A percentile compares a stretch with the other conserved stretches of the same genome.
Evolutionary conservation across 2,797 vertebrate genomes (phyloP).

Genomic region (Malacoraja senta): DNA sequence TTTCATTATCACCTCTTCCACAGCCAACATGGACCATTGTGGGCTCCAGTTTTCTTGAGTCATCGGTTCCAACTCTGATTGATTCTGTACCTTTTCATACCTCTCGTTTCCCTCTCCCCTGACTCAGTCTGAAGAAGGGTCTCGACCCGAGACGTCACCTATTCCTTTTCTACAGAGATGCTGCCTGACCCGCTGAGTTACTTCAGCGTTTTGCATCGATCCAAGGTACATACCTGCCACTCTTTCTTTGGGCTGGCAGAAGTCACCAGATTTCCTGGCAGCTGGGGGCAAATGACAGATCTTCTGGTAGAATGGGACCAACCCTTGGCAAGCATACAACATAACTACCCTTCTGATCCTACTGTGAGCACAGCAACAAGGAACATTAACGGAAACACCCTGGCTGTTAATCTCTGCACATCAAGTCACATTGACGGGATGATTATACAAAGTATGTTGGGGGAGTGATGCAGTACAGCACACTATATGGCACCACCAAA

Average conservation of each 20-base stretch:
- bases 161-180: too few species aligned
- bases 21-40: too few species aligned
- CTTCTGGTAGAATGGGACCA: too few species aligned
- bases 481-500: background rate
- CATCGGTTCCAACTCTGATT: too few species aligned
- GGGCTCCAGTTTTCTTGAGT: too few species aligned
- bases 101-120: too few species aligned
- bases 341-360: background rate
- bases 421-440: background rate
- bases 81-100: too few species aligned
- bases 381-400: background rate
- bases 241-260: background rate
- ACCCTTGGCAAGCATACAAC: background rate
- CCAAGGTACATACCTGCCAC: background rate
- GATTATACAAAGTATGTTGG: background rate
- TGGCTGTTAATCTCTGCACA: background rate
- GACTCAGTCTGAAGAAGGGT: too few species aligned
- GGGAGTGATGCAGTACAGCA: background rate
- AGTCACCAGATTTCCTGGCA: background rate
- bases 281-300: background rate
- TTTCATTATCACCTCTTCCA: too few species aligned
- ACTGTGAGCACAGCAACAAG: background rate
- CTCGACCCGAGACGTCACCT: too few species aligned
- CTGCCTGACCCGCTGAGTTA: too few species aligned
- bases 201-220: too few species aligned